Evolutionary conservation across 92 coral and sea anemone genomes (phyloP).

Genomic region (Virgularia gustaviana): DNA sequence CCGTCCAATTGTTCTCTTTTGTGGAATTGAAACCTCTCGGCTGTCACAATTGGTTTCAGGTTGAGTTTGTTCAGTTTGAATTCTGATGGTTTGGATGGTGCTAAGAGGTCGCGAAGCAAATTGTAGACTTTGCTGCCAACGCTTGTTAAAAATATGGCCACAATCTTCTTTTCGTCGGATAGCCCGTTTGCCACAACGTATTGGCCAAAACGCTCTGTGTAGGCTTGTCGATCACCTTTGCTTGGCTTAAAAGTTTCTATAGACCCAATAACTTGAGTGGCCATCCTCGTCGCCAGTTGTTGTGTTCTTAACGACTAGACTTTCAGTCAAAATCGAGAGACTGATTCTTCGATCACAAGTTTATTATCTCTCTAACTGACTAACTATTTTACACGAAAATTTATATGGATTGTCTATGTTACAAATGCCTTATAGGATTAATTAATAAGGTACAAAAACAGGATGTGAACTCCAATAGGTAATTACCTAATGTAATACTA

Average conservation of each 20-base stretch:
- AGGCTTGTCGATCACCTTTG: constrained; percentile 29
- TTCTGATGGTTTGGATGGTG: constrained; percentile 41
- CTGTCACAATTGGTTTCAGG: background rate
- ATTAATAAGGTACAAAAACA: no score
- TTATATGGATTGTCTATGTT: no score
- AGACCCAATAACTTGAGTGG: constrained; percentile 18
- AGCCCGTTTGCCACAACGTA: constrained; percentile 31
- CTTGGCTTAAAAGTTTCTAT: constrained; percentile 24
- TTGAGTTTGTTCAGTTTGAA: background rate
- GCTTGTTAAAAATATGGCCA: constrained; percentile 36
- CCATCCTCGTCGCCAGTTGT: constrained; percentile 45
- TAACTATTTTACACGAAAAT: no score
- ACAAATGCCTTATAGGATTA: no score
- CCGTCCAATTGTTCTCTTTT: constrained; percentile 21
- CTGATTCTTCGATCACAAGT: no score
- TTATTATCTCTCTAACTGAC: no score
- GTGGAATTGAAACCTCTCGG: constrained; percentile 14
- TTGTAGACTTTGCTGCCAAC: constrained; percentile 46
- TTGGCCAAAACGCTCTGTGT: constrained; percentile 27
- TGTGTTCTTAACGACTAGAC: constrained; percentile 28
- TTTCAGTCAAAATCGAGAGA: no score
- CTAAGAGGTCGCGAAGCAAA: constrained; percentile 18
- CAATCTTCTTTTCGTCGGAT: constrained; percentile 37
- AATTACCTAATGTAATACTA: no score
- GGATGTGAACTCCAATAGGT: no score